Conservation (phyloP, 2,888 invertebrate genomes). For the Serrognathus titanus region DNA sequence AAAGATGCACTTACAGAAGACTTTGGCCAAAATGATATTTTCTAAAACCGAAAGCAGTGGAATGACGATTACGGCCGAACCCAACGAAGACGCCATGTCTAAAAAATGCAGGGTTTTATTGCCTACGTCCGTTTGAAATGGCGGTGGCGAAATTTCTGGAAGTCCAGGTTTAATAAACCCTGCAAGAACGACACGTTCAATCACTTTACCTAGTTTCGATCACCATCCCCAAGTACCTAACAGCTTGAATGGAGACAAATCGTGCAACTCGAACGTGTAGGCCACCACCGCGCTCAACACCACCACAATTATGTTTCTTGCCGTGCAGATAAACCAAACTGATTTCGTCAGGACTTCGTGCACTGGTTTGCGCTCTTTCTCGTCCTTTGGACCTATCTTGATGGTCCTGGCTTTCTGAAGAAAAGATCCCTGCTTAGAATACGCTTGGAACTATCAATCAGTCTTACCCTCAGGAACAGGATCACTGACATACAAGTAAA, state of each 20-base stretch:
- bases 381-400: conserved; percentile 48
- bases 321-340: conserved; percentile 71
- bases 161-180: conserved; percentile 70
- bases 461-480: conserved; percentile 64
- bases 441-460: neutral
- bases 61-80: conserved; percentile 63
- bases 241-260: conserved; percentile 60
- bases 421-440: neutral
- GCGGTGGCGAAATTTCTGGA: conserved; percentile 62
- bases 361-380: conserved; percentile 46
- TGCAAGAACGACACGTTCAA: conserved; percentile 31
- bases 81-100: conserved; percentile 59
- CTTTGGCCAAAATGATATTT: conserved; percentile 69
- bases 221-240: conserved; percentile 50
- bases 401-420: conserved; percentile 72
- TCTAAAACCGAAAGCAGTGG: conserved; percentile 67
- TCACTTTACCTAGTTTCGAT: too few relatives aligned
- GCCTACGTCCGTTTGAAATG: conserved; percentile 61
- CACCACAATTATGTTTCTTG: conserved; percentile 74
- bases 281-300: conserved; percentile 65
- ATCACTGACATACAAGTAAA: conserved; percentile 66
- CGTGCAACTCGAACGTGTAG: conserved; percentile 60
- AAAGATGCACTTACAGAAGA: conserved; percentile 52
- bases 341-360: conserved; percentile 54
- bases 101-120: conserved; percentile 55